Base-by-base conservation (phyloP, 2,888 invertebrate genomes). In the Dendrolimus pini region DNA sequence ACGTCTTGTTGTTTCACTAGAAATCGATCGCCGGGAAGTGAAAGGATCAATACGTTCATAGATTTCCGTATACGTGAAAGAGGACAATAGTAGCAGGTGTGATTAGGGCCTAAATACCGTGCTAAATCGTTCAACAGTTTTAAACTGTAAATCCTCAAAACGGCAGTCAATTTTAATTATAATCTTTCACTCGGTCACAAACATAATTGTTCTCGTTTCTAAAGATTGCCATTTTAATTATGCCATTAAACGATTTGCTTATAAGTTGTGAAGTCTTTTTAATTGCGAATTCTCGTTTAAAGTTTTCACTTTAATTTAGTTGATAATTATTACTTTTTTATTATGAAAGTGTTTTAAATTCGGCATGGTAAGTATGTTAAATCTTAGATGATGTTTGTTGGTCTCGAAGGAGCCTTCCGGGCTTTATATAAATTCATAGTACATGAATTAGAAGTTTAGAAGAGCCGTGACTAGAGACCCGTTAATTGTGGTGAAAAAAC, bases 151-250 rank as follows among this genome's bases (percentile, higher is more conserved):
- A 9, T 41, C 52, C 41, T 53, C 60, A 59, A 60, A 58, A 60
- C 60, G 57, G n/a, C 12, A 13, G 14, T 14, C 60, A 67, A 64
- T 66, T 65, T 62, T 30, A 60, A 62, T 63, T 63, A 61, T 68
- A 65, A 66, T 68, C 69, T 75, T 75, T 75, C 70, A 65, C 70
- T 64, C 58, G 64, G 62, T 63, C 66, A 65, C 62, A 65, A 64
- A 54, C 41, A 54, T 10, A 54, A 54, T 30, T 54, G 54, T 30
- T 54, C 41, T 54, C 54, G 54, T 13, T 12, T 30, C 18, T 30
- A 54, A 14, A 41, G 54, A 54, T 54, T 54, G 30, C n/a, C n/a
- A 41, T 54, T 10, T 41, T 30, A 9, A 18, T 47, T 9, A 47
- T 47, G 47, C 9, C 9, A 47, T 47, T 47, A 47, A 47, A 10